Conservation (phyloP, 2,113 vertebrate species). For the Aegithalos caudatus region DNA sequence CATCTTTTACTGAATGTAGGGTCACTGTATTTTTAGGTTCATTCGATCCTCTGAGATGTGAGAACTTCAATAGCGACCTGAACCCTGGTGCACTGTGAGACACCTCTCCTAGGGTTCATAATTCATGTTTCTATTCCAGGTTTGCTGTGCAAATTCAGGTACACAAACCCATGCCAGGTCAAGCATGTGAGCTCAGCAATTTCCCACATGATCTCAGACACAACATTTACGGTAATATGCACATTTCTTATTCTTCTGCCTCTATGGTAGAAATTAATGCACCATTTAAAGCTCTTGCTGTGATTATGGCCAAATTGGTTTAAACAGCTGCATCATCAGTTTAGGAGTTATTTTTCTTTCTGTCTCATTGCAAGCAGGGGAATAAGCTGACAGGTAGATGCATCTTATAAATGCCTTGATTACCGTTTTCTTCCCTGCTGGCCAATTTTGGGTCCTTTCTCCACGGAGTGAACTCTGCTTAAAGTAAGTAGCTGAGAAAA, state of each 20-base stretch:
- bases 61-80: neutral
- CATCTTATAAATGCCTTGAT: neutral
- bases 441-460: neutral
- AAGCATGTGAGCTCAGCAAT: neutral
- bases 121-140: neutral
- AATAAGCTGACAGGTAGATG: neutral
- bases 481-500: neutral
- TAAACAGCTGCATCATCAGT: neutral
- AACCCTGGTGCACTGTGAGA: neutral
- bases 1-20: neutral
- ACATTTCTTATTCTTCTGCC: neutral
- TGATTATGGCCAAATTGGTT: neutral
- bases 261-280: neutral
- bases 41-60: accelerated
- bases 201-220: neutral
- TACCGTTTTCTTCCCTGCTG: neutral
- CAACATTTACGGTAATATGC: neutral
- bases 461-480: neutral
- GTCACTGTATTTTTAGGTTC: neutral
- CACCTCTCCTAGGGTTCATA: neutral
- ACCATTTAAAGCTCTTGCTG: neutral
- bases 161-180: neutral
- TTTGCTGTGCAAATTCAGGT: neutral
- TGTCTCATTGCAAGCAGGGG: neutral
- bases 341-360: neutral